These are phyloP conservation scores for Cyphomyrmex costatus DNA, from an alignment of 1,140 invertebrate genomes.

Conservation along the genomic window DNA sequence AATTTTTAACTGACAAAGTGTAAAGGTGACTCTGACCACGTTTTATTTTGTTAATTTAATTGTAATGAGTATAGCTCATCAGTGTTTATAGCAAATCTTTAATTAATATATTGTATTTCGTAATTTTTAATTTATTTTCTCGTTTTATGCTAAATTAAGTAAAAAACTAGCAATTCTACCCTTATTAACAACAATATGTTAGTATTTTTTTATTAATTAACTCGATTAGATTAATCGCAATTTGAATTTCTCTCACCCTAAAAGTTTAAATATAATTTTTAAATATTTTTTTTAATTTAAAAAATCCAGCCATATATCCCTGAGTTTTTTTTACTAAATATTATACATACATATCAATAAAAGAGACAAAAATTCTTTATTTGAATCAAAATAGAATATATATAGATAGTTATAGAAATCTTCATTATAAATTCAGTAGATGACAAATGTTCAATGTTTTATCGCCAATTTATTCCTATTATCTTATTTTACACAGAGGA, in stretches of 20 bases:
- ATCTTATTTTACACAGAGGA: neutral
- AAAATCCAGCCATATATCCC: too few relatives aligned
- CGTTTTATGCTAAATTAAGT: neutral
- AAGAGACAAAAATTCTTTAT: too few relatives aligned
- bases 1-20: neutral
- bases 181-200: neutral
- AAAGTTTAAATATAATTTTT: neutral
- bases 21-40: neutral
- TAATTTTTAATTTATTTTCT: neutral
- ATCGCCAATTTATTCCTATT: neutral
- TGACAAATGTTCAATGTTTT: conserved; percentile 8
- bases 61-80: neutral
- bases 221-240: neutral
- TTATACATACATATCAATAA: too few relatives aligned
- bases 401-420: neutral
- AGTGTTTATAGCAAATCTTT: neutral
- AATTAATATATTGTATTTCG: neutral
- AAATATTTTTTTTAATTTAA: too few relatives aligned
- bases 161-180: neutral
- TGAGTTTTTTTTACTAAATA: too few relatives aligned
- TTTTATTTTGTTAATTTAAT: neutral
- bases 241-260: neutral
- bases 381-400: too few relatives aligned
- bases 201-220: neutral
- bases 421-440: conserved; percentile 2